Conservation (phyloP, 2,888 invertebrate genomes). For the Lobophora halterata region DNA sequence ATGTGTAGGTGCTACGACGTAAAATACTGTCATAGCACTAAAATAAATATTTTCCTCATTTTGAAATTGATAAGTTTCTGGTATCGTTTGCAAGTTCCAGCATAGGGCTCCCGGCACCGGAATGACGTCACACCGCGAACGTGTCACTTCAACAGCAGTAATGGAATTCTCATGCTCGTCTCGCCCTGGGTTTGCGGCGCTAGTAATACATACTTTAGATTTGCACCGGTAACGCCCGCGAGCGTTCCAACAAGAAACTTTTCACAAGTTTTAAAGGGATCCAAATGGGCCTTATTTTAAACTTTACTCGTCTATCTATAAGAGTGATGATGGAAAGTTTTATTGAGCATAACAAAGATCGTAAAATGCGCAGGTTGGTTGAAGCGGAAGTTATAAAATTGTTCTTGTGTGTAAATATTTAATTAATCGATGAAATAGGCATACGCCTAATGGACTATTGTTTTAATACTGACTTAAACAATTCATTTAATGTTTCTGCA, state of each 20-base stretch:
- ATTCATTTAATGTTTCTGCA: no score
- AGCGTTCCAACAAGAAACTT: conserved; percentile 64
- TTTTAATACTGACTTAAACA: no score
- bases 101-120: conserved; percentile 23
- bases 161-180: conserved; percentile 77
- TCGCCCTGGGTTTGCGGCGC: conserved; percentile 63
- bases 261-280: conserved; percentile 60
- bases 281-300: conserved; percentile 63
- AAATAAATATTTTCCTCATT: no score
- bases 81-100: conserved; percentile 15
- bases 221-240: conserved; percentile 71
- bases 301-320: conserved; percentile 44
- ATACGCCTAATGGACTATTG: no score
- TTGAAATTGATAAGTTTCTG: conserved; percentile 1
- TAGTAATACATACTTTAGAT: conserved; percentile 77
- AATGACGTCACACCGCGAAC: conserved; percentile 43
- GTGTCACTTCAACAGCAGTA: conserved; percentile 67
- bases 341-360: conserved; percentile 23
- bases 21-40: no score
- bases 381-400: neutral
- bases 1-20: no score
- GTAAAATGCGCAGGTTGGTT: conserved; percentile 19
- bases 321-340: conserved; percentile 20
- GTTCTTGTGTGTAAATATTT: neutral
- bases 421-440: no score